Evolutionary conservation across 2,888 invertebrate species (phyloP).

Genomic region (Didymodactylos carnosus): DNA sequence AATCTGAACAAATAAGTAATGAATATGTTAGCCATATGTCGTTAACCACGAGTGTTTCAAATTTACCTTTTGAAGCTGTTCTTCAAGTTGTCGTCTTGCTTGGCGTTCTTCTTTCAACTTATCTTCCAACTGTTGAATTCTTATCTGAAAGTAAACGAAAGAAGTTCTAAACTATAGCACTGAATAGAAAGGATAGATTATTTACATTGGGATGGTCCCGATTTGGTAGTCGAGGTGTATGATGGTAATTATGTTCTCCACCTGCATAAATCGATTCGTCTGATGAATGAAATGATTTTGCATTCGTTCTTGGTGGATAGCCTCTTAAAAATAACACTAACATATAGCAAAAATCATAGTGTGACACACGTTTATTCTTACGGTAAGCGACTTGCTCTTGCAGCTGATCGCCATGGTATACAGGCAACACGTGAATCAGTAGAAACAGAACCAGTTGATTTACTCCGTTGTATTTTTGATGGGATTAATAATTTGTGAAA

Average conservation of each 20-base stretch:
- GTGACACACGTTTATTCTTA: slow-evolving; percentile 12
- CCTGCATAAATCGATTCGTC: neutral
- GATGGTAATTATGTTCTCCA: neutral
- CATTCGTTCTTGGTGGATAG: neutral
- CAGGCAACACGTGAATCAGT: slow-evolving; percentile 17
- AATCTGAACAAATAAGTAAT: neutral
- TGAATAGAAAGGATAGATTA: too few species aligned
- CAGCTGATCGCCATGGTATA: slow-evolving; percentile 32
- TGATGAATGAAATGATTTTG: neutral
- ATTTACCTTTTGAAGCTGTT: neutral
- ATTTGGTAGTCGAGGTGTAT: neutral
- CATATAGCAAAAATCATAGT: too few species aligned
- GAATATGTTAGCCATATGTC: neutral
- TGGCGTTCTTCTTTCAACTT: neutral
- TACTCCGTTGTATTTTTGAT: slow-evolving; percentile 7
- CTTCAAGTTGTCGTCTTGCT: neutral
- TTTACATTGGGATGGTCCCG: neutral
- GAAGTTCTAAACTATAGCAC: too few species aligned
- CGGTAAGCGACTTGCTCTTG: slow-evolving; percentile 28
- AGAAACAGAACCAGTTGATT: slow-evolving; percentile 17
- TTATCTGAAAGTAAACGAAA: neutral
- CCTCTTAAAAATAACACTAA: neutral
- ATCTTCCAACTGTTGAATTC: neutral
- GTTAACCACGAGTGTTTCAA: too few species aligned
- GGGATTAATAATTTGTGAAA: neutral